phyloP scores from a whole-genome alignment of 2,113 vertebrate genomes.

The Cyanoramphus novaezelandiae region DNA sequence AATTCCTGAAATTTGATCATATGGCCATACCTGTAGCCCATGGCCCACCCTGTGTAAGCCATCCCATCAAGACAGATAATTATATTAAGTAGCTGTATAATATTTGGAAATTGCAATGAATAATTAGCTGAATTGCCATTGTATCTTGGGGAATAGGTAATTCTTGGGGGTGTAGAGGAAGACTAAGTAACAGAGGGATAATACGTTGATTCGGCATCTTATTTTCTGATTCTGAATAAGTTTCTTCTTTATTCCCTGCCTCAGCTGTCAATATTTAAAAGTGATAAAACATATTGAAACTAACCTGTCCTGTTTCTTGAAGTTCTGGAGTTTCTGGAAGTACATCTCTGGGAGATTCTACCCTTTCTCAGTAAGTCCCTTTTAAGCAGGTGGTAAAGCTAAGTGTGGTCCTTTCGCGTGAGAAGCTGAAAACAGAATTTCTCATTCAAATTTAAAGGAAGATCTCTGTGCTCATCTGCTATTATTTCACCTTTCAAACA shows the following conservation, averaged over 20 bases:
- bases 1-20: background rate
- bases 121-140: background rate
- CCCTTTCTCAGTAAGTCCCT: background rate
- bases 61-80: background rate
- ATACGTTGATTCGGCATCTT: background rate
- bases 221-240: background rate
- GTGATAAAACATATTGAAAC: background rate
- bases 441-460: background rate
- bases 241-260: background rate
- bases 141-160: background rate
- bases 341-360: background rate
- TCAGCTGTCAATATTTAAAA: background rate
- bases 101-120: background rate
- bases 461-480: background rate
- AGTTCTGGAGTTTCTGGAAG: background rate
- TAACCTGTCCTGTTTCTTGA: background rate
- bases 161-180: background rate
- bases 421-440: background rate
- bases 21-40: background rate
- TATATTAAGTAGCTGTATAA: background rate
- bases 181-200: background rate
- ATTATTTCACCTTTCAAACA: conserved; percentile 25
- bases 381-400: background rate
- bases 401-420: background rate
- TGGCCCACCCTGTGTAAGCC: background rate